Evolutionary conservation across 2,888 invertebrate genomes (phyloP).

Genomic region (Drosophila robusta): DNA sequence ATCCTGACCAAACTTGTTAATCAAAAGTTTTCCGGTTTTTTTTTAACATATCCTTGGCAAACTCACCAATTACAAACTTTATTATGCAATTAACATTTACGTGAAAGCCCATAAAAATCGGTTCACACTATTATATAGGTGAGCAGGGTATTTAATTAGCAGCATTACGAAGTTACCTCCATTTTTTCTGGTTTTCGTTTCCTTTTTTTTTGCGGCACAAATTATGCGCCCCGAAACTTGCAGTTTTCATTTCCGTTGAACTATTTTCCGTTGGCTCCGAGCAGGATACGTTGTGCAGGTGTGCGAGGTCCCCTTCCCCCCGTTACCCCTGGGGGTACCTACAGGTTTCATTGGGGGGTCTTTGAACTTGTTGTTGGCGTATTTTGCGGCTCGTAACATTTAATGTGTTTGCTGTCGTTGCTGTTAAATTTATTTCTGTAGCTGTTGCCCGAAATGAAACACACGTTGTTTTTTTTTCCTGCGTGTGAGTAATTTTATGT

Average conservation of each 20-base stretch:
- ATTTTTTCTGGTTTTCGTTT: neutral
- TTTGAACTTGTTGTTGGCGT: constrained; percentile 56
- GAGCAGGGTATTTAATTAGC: neutral
- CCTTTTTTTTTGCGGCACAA: constrained; percentile 22
- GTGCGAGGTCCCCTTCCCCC: neutral
- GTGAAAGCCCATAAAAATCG: neutral
- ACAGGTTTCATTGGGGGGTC: constrained; percentile 45
- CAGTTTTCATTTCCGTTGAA: constrained; percentile 70
- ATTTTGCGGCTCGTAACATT: constrained; percentile 68
- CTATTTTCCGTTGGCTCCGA: constrained; percentile 45
- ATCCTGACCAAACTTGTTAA: too few species aligned
- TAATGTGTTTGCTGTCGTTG: constrained; percentile 36
- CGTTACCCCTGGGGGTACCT: neutral
- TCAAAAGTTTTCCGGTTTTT: too few species aligned
- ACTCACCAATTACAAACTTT: too few species aligned
- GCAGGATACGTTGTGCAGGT: constrained; percentile 39
- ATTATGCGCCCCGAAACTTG: constrained; percentile 44
- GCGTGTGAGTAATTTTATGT: constrained; percentile 50
- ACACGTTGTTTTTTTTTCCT: constrained; percentile 27
- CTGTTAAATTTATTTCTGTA: constrained; percentile 47
- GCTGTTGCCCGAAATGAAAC: constrained; percentile 67
- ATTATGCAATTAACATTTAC: too few species aligned
- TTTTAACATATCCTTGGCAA: too few species aligned
- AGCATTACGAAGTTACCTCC: neutral
- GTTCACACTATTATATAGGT: neutral